A percentile compares a stretch with the other conserved stretches of the same genome.
phyloP scores from a whole-genome alignment of 2,113 vertebrate genomes.

The Mesocricetus auratus region DNA sequence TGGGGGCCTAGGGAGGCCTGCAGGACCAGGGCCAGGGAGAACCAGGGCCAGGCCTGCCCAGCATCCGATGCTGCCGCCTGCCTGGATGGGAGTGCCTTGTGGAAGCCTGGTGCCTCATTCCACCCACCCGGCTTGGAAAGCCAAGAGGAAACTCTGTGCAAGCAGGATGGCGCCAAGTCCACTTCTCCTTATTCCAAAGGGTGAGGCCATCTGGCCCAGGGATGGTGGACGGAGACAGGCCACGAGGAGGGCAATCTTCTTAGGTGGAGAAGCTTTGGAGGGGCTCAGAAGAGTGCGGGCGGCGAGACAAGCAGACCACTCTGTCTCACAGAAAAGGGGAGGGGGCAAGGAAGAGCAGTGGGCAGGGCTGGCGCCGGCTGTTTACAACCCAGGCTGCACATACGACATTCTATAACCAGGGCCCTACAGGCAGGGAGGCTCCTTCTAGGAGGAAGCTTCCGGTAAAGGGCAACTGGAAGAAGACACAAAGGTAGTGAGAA shows the following conservation, averaged over 20 bases:
- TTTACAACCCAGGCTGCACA: conserved; percentile 53
- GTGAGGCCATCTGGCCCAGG: background rate
- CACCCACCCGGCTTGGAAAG: conserved; percentile 27
- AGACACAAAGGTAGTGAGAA: background rate
- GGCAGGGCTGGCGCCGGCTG: conserved; percentile 65
- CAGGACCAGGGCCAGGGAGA: too few relatives aligned
- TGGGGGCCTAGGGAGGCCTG: background rate
- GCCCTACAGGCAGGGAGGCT: conserved; percentile 13
- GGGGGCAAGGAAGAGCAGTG: background rate
- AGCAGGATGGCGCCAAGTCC: background rate
- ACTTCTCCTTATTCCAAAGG: background rate
- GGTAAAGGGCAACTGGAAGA: background rate
- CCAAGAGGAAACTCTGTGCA: background rate
- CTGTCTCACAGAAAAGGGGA: background rate
- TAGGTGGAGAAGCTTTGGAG: background rate
- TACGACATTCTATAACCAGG: conserved; percentile 66
- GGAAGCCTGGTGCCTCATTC: background rate
- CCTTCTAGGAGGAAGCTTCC: background rate
- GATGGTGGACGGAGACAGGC: background rate
- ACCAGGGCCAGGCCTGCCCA: background rate
- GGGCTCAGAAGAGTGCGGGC: background rate
- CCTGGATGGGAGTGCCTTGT: background rate
- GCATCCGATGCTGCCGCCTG: background rate
- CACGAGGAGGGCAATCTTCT: background rate
- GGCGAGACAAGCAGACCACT: conserved; percentile 62